Evolutionary conservation across 1,140 invertebrate genomes (phyloP).

Genomic region (Sycophaga agraensis): DNA sequence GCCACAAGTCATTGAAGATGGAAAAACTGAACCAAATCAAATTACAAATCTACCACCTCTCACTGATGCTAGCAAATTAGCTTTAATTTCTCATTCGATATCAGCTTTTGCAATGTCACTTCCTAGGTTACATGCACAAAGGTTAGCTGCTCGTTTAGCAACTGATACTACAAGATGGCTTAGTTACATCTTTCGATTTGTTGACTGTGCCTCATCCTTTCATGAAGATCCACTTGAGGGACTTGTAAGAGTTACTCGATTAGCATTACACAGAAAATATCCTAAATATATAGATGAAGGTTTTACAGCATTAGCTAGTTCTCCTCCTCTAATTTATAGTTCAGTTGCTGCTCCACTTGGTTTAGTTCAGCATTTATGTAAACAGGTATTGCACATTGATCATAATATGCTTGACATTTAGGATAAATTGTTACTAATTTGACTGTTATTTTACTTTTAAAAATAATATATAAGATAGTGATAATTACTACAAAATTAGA

Average conservation of each 20-base stretch:
- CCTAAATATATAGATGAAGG: slow-evolving; percentile 80
- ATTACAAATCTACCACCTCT: slow-evolving; percentile 57
- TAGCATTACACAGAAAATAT: slow-evolving; percentile 79
- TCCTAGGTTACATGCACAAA: slow-evolving; percentile 69
- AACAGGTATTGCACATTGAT: too few relatives aligned
- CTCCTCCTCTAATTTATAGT: slow-evolving; percentile 80
- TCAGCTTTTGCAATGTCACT: slow-evolving; percentile 73
- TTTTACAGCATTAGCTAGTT: slow-evolving; percentile 71
- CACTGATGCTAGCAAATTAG: slow-evolving; percentile 65
- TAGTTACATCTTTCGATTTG: slow-evolving; percentile 73
- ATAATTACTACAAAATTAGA: background rate
- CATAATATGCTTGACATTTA: too few relatives aligned
- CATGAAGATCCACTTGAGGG: slow-evolving; percentile 79
- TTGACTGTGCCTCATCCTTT: slow-evolving; percentile 72
- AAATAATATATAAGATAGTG: background rate
- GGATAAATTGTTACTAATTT: too few relatives aligned
- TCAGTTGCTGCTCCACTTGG: slow-evolving; percentile 73
- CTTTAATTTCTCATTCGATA: slow-evolving; percentile 73
- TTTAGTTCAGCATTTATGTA: slow-evolving; percentile 77
- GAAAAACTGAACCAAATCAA: slow-evolving; percentile 40
- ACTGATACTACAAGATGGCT: slow-evolving; percentile 78
- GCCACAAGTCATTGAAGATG: slow-evolving; percentile 46
- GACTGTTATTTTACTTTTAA: too few relatives aligned
- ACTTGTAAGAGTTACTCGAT: slow-evolving; percentile 72
- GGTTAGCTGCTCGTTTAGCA: slow-evolving; percentile 69